Base-by-base conservation (phyloP, 2,797 vertebrate genomes). In the Pangasius larnaudii region DNA sequence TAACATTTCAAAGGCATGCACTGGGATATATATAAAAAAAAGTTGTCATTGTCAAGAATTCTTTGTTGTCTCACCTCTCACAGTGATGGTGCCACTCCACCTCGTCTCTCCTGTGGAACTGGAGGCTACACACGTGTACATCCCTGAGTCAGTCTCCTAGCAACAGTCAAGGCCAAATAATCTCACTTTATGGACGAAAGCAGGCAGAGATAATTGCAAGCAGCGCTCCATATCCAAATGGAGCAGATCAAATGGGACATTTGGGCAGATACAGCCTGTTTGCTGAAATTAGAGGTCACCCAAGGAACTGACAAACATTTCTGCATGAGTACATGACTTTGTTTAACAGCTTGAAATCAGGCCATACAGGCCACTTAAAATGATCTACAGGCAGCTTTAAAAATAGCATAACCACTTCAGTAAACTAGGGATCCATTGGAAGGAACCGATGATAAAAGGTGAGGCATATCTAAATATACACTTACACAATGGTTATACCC, bases 101-200 rank as follows among this genome's bases (percentile, higher is more conserved):
- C 91, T 96, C 0, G 96, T 96, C 94, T 99, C 97, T 0, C 98
- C 98, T 0, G 72, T 95, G 11, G 94, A 89, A 89, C 96, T 98
- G 92, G 95, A 96, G 82, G 96, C 97, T 22, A 97, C 92, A 0
- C 98, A 99, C 84, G 96, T 97, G 33, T 99, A 99, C 91, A 94
- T 93, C 86, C 98, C 98, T 0, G 97, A 96, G 92, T 99, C 97
- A 0, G 89, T 91, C 91, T 97, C 96, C 98, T 99, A 95, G 27
- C 90, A 88, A 94, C 92, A 90, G 82, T 92, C 74, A 89, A 89
- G 65, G 85, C 88, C 90, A 89, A 91, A 88, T 87, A 84, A 89
- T 86, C 71, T 87, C 74, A 79, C 83, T 90, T 83, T 89, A 84
- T 72, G 67, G 88, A 88, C 90, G 63, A 87, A 90, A 91, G 88